Conservation (phyloP, 2,113 vertebrate genomes). For the Pteruthius melanotis region DNA sequence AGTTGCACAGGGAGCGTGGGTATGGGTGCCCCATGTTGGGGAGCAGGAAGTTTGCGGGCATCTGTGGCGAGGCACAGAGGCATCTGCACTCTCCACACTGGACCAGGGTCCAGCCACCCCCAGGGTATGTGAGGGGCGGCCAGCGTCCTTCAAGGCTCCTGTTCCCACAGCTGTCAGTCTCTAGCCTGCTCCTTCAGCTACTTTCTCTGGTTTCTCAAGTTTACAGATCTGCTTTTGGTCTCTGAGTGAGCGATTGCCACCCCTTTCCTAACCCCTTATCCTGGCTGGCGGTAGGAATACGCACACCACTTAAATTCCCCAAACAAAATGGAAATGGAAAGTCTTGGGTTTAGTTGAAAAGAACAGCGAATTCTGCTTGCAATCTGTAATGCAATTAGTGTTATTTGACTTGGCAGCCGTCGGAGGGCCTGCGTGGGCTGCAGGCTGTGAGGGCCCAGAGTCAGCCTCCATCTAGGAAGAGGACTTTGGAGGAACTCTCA, state of each 20-base stretch:
- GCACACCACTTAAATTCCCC: not conserved
- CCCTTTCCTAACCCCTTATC: slow-evolving; percentile 43
- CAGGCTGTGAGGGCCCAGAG: slow-evolving; percentile 31
- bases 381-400: slow-evolving; percentile 79
- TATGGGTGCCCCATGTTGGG: not conserved
- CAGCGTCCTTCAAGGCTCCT: not conserved
- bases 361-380: slow-evolving; percentile 76
- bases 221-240: slow-evolving; percentile 58
- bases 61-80: not conserved
- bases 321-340: slow-evolving; percentile 66
- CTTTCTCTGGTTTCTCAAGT: slow-evolving; percentile 58
- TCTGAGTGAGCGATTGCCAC: not conserved
- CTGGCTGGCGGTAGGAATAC: not conserved
- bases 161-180: not conserved
- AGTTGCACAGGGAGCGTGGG: fast-evolving
- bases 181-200: slow-evolving; percentile 15
- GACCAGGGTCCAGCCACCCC: not conserved
- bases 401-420: slow-evolving; percentile 76
- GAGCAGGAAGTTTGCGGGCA: not conserved
- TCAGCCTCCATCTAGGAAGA: slow-evolving; percentile 7
- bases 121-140: fast-evolving
- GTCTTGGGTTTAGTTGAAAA: slow-evolving; percentile 74
- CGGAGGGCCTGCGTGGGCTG: slow-evolving; percentile 69
- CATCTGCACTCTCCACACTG: fast-evolving
- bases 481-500: slow-evolving; percentile 31